A percentile compares a stretch with the other conserved stretches of the same genome.
Conservation (phyloP, 2,888 invertebrate genomes). For the Psylliodes chrysocephalus region DNA sequence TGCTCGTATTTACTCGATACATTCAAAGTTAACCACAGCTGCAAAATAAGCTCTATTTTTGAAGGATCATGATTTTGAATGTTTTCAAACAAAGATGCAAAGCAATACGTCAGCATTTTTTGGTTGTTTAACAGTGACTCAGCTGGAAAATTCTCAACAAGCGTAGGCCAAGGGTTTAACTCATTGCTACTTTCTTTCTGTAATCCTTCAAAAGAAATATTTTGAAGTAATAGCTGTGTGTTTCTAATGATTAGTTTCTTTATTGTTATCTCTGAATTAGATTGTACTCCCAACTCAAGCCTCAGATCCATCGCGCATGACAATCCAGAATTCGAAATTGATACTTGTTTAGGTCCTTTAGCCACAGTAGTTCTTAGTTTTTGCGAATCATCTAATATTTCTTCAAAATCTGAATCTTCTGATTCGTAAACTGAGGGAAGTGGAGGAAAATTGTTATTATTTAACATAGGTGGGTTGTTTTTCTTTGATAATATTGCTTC, state of each 20-base stretch:
- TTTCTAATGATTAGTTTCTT: slow-evolving; percentile 66
- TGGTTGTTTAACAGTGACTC: slow-evolving; percentile 61
- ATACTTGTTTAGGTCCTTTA: slow-evolving; percentile 44
- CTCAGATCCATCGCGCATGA: slow-evolving; percentile 81
- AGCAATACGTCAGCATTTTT: slow-evolving; percentile 76
- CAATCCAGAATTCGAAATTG: slow-evolving; percentile 57
- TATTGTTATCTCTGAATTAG: slow-evolving; percentile 79
- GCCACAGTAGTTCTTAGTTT: slow-evolving; percentile 68
- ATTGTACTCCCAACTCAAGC: slow-evolving; percentile 80
- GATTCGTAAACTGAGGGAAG: slow-evolving; percentile 80
- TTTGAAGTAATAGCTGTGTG: slow-evolving; percentile 56
- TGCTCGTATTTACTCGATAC: slow-evolving; percentile 67
- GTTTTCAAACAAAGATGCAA: slow-evolving; percentile 76
- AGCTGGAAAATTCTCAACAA: slow-evolving; percentile 61
- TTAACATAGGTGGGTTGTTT: slow-evolving; percentile 43
- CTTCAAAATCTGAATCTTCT: slow-evolving; percentile 85
- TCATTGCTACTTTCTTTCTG: slow-evolving; percentile 44
- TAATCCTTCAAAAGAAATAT: slow-evolving; percentile 52
- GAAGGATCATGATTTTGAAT: slow-evolving; percentile 76
- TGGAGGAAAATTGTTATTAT: slow-evolving; percentile 63
- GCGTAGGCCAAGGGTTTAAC: slow-evolving; percentile 55
- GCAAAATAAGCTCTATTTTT: slow-evolving; percentile 84
- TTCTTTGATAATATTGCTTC: slow-evolving; percentile 34
- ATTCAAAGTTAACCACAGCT: slow-evolving; percentile 80
- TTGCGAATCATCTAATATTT: slow-evolving; percentile 76